Conservation (phyloP, 2,888 invertebrate genomes). For the Diarsia mendica region DNA sequence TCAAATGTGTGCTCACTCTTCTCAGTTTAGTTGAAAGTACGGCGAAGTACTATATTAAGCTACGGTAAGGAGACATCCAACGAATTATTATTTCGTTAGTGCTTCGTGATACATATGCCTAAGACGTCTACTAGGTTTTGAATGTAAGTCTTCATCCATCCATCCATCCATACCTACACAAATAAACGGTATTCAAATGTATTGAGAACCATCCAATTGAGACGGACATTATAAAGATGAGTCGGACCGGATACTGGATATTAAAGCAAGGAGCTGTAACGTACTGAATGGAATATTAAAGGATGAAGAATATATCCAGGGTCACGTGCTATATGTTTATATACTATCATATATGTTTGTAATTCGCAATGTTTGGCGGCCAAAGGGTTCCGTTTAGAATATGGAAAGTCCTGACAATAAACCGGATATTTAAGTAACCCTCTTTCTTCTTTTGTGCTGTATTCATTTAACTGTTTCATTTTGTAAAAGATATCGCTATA, state of each 20-base stretch:
- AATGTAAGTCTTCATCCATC: conserved; percentile 7
- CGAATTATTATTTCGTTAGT: not conserved
- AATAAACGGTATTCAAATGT: conserved; percentile 41
- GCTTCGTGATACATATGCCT: not conserved
- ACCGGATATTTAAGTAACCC: not conserved
- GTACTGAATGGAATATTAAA: conserved; percentile 43
- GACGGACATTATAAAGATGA: conserved; percentile 38
- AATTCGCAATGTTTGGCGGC: not conserved
- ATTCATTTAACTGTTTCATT: not conserved
- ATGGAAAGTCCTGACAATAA: not conserved
- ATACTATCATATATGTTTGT: not conserved
- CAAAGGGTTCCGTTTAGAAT: not conserved
- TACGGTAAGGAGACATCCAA: not conserved
- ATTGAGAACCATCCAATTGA: conserved; percentile 55
- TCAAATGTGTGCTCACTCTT: not conserved
- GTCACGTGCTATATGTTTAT: conserved; percentile 6
- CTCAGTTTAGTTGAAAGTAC: not conserved
- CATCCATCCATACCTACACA: conserved; percentile 19
- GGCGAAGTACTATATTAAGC: not conserved
- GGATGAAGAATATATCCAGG: conserved; percentile 29
- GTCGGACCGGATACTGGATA: conserved; percentile 44
- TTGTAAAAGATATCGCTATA: not conserved
- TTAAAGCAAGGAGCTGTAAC: conserved; percentile 41
- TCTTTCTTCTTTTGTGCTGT: not conserved
- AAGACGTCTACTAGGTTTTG: not conserved